phyloP scores from a whole-genome alignment of 2,797 vertebrate species.

The Onychomys leucogaster region DNA sequence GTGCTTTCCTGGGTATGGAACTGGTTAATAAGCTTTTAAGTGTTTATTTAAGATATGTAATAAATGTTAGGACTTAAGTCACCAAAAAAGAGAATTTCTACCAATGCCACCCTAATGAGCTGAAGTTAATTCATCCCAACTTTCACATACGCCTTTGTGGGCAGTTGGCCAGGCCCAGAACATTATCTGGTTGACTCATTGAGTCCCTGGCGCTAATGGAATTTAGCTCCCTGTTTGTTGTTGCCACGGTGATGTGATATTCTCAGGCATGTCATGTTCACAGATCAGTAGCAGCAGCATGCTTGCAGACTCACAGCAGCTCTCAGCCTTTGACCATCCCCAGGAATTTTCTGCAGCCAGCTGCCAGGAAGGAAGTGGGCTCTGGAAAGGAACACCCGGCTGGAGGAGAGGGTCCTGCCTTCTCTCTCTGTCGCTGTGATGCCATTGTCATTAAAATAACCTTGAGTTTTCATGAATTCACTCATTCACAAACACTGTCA shows the following conservation, averaged over 20 bases:
- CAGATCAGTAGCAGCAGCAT: constrained; percentile 90
- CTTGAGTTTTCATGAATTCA: constrained; percentile 93
- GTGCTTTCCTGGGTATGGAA: not conserved
- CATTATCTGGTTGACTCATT: constrained; percentile 92
- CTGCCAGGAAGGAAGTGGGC: constrained; percentile 90
- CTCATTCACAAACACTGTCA: constrained; percentile 95
- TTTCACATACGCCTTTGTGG: constrained; percentile 89
- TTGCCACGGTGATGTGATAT: constrained; percentile 92
- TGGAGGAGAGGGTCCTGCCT: constrained; percentile 87
- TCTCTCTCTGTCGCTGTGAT: constrained; percentile 87
- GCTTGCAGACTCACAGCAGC: constrained; percentile 89
- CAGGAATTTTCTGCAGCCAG: constrained; percentile 89
- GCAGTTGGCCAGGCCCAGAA: constrained; percentile 88
- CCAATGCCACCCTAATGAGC: constrained; percentile 85
- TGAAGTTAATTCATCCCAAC: constrained; percentile 90
- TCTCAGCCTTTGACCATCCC: constrained; percentile 91
- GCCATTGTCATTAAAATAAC: constrained; percentile 95
- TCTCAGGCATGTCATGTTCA: constrained; percentile 93
- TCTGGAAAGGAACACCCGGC: constrained; percentile 87
- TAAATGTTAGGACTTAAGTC: constrained; percentile 84
- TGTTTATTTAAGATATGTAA: constrained; percentile 80
- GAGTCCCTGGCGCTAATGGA: constrained; percentile 91
- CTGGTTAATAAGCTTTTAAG: constrained; percentile 74
- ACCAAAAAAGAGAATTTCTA: constrained; percentile 80
- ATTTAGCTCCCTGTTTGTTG: constrained; percentile 92